phyloP scores from a whole-genome alignment of 2,113 vertebrate genomes.

The Salminus brasiliensis region DNA sequence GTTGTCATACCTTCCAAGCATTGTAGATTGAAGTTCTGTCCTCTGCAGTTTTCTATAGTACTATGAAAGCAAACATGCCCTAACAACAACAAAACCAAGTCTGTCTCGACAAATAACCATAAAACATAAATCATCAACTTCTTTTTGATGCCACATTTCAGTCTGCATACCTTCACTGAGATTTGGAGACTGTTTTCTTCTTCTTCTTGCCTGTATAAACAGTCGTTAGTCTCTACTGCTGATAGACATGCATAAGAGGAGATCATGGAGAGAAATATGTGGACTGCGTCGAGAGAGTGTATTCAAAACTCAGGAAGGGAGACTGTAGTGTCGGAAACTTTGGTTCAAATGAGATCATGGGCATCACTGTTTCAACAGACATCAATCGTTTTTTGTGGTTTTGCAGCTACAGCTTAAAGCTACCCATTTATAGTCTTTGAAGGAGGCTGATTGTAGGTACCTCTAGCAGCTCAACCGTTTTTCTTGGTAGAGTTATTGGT shows the following conservation, averaged over 20 bases:
- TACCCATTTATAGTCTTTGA: conserved; percentile 34
- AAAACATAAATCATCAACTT: conserved; percentile 60
- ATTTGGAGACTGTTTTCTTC: conserved; percentile 51
- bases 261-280: conserved; percentile 61
- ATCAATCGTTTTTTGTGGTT: conserved; percentile 69
- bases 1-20: background rate
- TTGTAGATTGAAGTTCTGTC: conserved; percentile 5
- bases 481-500: background rate
- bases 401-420: conserved; percentile 53
- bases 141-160: conserved; percentile 45
- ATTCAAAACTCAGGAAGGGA: conserved; percentile 52
- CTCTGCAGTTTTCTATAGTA: conserved; percentile 16
- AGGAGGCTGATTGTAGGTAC: conserved; percentile 3
- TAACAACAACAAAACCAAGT: conserved; percentile 42
- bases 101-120: conserved; percentile 47
- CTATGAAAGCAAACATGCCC: conserved; percentile 5
- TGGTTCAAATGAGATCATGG: conserved; percentile 75
- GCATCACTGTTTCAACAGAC: conserved; percentile 70
- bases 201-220: conserved; percentile 63
- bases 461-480: too few relatives aligned
- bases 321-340: conserved; percentile 71
- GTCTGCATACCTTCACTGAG: conserved; percentile 46
- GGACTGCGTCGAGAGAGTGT: conserved; percentile 60
- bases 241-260: conserved; percentile 67
- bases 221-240: conserved; percentile 61